A percentile compares a stretch with the other conserved stretches of the same genome.
These are phyloP conservation scores for Hemistola chrysoprasaria DNA, from an alignment of 2,888 invertebrate genomes.

Conservation along the genomic window DNA sequence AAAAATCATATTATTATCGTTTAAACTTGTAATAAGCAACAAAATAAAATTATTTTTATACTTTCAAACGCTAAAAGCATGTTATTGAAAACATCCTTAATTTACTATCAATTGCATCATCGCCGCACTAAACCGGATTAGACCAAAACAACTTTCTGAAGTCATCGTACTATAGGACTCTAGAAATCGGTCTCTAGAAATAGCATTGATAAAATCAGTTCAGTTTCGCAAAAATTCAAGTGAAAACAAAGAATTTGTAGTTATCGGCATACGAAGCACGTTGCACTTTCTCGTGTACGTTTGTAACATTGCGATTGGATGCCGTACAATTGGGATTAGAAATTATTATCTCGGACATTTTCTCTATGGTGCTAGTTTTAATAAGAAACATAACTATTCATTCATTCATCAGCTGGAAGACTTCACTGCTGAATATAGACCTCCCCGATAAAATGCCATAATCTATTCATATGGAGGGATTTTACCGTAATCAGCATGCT, in stretches of 20 bases:
- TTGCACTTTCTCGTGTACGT: conserved; percentile 46
- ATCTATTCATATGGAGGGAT: too few relatives aligned
- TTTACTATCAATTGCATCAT: neutral
- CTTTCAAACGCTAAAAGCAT: too few relatives aligned
- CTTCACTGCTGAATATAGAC: too few relatives aligned
- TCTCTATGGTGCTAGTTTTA: too few relatives aligned
- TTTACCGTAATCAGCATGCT: too few relatives aligned
- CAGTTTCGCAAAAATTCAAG: conserved; percentile 50
- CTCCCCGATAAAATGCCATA: too few relatives aligned
- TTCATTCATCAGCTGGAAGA: too few relatives aligned
- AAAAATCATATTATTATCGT: too few relatives aligned
- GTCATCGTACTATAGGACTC: conserved; percentile 25
- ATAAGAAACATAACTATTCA: too few relatives aligned
- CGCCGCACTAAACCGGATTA: conserved; percentile 3
- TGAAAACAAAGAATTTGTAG: conserved; percentile 51
- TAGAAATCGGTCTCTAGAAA: conserved; percentile 36
- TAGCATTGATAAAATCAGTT: neutral
- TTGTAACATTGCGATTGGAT: conserved; percentile 20
- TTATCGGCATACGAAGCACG: conserved; percentile 45
- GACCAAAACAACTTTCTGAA: conserved; percentile 21
- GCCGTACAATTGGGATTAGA: conserved; percentile 1
- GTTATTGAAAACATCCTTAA: too few relatives aligned
- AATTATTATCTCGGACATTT: too few relatives aligned
- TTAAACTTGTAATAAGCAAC: neutral
- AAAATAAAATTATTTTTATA: too few relatives aligned